These are phyloP conservation scores for Drosophila basisetae DNA, from an alignment of 2,888 invertebrate genomes.

Conservation along the genomic window DNA sequence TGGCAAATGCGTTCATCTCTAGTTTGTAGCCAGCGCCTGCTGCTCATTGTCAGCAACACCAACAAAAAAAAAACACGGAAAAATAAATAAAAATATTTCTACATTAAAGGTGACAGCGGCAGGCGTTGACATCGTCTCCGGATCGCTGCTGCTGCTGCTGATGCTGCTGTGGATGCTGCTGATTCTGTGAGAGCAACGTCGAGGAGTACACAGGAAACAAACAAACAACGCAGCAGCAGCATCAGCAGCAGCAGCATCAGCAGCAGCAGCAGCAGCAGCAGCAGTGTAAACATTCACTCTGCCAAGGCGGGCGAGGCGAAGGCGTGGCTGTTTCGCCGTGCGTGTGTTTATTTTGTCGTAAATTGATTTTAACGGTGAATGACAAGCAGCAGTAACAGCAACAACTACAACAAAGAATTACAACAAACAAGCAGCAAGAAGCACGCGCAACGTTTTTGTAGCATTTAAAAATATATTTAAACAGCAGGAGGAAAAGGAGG, in stretches of 20 bases:
- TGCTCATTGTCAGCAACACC: constrained; percentile 46
- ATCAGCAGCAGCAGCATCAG: background rate
- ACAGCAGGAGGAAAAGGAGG: constrained; percentile 23
- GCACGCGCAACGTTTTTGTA: constrained; percentile 59
- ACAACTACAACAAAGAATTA: constrained; percentile 19
- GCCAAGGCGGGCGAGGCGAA: background rate
- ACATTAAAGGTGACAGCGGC: constrained; percentile 77
- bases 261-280: constrained; percentile 6
- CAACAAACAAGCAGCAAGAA: constrained; percentile 29
- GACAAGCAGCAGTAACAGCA: constrained; percentile 66
- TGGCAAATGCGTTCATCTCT: background rate
- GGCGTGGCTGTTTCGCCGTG: constrained; percentile 48
- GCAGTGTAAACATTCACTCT: constrained; percentile 66
- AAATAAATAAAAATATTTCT: constrained; percentile 58
- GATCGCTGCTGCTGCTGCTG: constrained; percentile 5
- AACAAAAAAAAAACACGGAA: background rate
- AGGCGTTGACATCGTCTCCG: constrained; percentile 60
- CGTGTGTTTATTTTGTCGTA: constrained; percentile 79
- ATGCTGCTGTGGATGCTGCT: constrained; percentile 2
- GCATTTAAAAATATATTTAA: constrained; percentile 76
- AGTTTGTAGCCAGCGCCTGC: constrained; percentile 7
- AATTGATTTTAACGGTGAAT: constrained; percentile 80
- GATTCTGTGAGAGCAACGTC: constrained; percentile 12
- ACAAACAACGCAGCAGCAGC: constrained; percentile 56
- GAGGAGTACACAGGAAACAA: constrained; percentile 64